Evolutionary conservation across 2,888 invertebrate genomes (phyloP).

Genomic region (Noctua pronuba): DNA sequence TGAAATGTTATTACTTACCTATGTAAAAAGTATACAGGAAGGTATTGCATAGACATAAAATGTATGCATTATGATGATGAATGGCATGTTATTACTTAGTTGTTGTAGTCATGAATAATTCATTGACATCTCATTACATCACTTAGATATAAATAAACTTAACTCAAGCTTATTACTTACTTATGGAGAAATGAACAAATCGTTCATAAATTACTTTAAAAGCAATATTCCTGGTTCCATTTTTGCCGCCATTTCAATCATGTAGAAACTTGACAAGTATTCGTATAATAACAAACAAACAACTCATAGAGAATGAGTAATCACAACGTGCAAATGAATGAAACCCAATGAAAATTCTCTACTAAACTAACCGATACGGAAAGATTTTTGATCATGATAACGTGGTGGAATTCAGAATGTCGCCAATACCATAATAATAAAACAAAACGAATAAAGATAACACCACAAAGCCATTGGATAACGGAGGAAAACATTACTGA

Average conservation of each 20-base stretch:
- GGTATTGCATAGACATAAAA: background rate
- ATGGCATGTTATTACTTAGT: slow-evolving; percentile 1
- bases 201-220: background rate
- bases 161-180: background rate
- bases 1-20: background rate
- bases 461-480: slow-evolving; percentile 17
- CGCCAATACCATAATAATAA: slow-evolving; percentile 50
- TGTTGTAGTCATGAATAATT: slow-evolving; percentile 33
- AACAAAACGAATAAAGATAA: slow-evolving; percentile 58
- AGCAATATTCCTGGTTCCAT: background rate
- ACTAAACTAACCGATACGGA: slow-evolving; percentile 22
- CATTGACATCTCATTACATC: slow-evolving; percentile 27
- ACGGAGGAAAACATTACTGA: slow-evolving; percentile 38
- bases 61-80: slow-evolving; percentile 4
- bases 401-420: slow-evolving; percentile 29
- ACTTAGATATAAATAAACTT: slow-evolving; percentile 14
- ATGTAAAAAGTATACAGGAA: background rate
- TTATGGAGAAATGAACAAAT: background rate
- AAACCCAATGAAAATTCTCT: slow-evolving; percentile 38
- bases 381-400: slow-evolving; percentile 47
- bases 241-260: slow-evolving; percentile 9
- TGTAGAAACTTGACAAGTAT: background rate
- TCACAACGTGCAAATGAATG: slow-evolving; percentile 16
- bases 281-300: slow-evolving; percentile 20
- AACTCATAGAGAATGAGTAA: background rate